Conservation (phyloP, 2,797 vertebrate species). For the Todus mexicanus region DNA sequence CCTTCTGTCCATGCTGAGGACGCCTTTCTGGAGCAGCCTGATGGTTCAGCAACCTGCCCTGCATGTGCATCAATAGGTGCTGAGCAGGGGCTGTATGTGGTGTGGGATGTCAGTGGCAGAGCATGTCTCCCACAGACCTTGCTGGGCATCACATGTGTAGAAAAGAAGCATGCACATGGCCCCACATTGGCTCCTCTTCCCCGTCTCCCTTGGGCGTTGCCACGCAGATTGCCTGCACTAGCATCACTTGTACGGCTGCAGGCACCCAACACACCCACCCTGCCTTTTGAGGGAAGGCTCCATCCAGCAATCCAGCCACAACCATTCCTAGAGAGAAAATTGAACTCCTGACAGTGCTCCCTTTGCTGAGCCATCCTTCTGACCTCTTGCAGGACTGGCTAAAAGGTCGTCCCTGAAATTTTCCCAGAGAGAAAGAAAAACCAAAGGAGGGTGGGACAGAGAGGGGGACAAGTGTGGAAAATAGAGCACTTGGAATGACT, state of each 20-base stretch:
- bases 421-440: background rate
- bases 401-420: background rate
- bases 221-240: background rate
- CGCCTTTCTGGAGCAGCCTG: background rate
- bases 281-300: background rate
- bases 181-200: background rate
- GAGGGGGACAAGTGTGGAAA: accelerated
- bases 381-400: background rate
- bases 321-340: background rate
- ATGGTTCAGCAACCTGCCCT: background rate
- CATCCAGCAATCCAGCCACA: background rate
- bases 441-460: background rate
- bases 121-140: accelerated
- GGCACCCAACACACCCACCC: background rate
- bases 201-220: background rate
- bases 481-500: background rate
- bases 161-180: background rate
- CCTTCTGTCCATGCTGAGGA: background rate
- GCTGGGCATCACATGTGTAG: too few relatives aligned
- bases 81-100: accelerated
- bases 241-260: accelerated
- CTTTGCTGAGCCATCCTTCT: background rate
- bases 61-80: background rate
- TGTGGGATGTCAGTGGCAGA: background rate
- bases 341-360: background rate